Evolutionary conservation across 2,888 invertebrate species (phyloP), one percentile per base, ranked within the genome.

Genomic region (Diarsia mendica): DNA sequence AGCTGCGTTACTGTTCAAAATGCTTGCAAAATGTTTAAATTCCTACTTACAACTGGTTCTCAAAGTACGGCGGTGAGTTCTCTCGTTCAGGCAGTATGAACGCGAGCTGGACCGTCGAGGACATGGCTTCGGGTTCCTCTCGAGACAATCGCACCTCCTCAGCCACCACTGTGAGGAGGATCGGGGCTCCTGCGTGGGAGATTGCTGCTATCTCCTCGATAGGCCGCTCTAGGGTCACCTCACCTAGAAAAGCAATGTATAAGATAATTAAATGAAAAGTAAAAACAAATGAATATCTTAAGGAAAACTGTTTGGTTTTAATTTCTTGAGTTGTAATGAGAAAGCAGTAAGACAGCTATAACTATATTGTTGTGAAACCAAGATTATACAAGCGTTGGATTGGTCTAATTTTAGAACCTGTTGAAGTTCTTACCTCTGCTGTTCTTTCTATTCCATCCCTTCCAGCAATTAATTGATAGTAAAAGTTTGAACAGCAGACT

Each of bases 121-220:
- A 98, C 97, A 98, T 98, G 39, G 98, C 98, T 83, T 98, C 98
- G 18, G 97, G 98, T 87, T 98, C 98, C 82, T 97, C 97, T 82
- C 98, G 97, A 76, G 97, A 97, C 82, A 97, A 95, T 86, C 98
- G 97, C 79, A 99, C 98, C 95, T 99, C 99, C 92, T 98, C 98
- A 5, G 99, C 99, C 68, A 98, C 97, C 70, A 99, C 98, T 1
- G 98, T 98, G 80, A 99, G 97, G 67, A 98, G 96, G 74, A 99
- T 98, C 4, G 99, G 98, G 74, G 98, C 98, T 69, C 98, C 98
- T n/a, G 98, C 97, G 90, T 98, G 98, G 23, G 98, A 98, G 87
- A 98, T 98, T 73, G 98, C 97, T 72, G 98, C 97, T 85, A 99
- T 97, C 90, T 98, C 98, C 85, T 98, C 97, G 49, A 99, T 94